Evolutionary conservation across 1,140 invertebrate genomes (phyloP), one percentile per base, ranked within the genome.

Genomic region (Panonychus citri): DNA sequence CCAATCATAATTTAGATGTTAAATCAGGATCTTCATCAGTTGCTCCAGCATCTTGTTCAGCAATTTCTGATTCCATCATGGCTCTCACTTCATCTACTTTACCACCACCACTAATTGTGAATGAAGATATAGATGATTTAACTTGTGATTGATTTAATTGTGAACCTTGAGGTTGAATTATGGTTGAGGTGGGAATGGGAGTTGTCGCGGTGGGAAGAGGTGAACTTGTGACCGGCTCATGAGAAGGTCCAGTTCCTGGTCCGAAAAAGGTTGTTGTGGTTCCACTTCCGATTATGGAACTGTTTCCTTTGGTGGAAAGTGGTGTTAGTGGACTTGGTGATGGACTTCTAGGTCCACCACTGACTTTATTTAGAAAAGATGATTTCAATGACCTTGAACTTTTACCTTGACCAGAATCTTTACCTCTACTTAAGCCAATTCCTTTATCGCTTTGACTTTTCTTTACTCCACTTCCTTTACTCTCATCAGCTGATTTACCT

Each of bases 31-130:
- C 58, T 17, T 59, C 59, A 28, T 60, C 56, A 19, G 49, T 60
- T 19, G 40, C 59, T 21, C 64, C 63, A 26, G 55, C 49, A n/a
- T 65, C 62, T 60, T 68, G 67, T 58, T 69, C 64, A 54, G 66
- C 67, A 28, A 66, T 67, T 56, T 68, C 67, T 46, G 64, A 65
- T 39, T 69, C 66, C 17, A 66, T 55, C 62, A 64, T 65, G 3
- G 54, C 57, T 49, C 63, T 49, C 25, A 63, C 61, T 25, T 58
- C 49, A 8, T 58, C 57, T 42, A 55, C 53, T 48, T 59, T 25
- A 55, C 60, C 25, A 54, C 61, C 60, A 59, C 8, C 10, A 50
- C 48, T 26, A 10, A n/a, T n/a, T n/a, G n/a, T n/a, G n/a, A n/a
- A n/a, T n/a, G n/a, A n/a, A n/a, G n/a, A n/a, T n/a, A 34, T 57